phyloP scores from a whole-genome alignment of 1,140 invertebrate species.

The Polypedilum pembai region DNA sequence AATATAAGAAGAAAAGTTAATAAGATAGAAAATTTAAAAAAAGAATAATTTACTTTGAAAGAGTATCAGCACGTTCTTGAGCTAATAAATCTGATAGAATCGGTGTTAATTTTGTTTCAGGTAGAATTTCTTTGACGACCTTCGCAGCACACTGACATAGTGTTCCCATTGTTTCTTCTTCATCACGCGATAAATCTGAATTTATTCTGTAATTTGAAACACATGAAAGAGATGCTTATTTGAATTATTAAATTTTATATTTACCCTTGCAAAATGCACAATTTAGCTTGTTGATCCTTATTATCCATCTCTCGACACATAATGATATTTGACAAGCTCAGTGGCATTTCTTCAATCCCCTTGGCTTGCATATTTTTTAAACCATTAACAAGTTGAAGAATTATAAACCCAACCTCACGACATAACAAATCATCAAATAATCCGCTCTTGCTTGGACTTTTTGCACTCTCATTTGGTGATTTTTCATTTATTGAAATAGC shows the following conservation, averaged over 20 bases:
- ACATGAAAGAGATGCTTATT: slow-evolving; percentile 9
- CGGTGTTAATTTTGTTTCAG: slow-evolving; percentile 55
- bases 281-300: slow-evolving; percentile 50
- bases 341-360: slow-evolving; percentile 67
- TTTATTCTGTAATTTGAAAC: slow-evolving; percentile 46
- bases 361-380: slow-evolving; percentile 75
- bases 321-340: slow-evolving; percentile 50
- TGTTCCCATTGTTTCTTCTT: slow-evolving; percentile 56
- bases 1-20: slow-evolving; percentile 27
- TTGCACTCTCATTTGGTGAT: neutral
- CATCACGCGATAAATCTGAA: slow-evolving; percentile 49
- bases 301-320: slow-evolving; percentile 49
- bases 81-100: slow-evolving; percentile 60
- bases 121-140: slow-evolving; percentile 57
- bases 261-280: slow-evolving; percentile 69
- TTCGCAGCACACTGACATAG: slow-evolving; percentile 70
- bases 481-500: slow-evolving; percentile 32
- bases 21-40: neutral
- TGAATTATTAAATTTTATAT: slow-evolving; percentile 30
- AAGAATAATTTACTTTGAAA: slow-evolving; percentile 49
- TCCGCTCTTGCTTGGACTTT: slow-evolving; percentile 12
- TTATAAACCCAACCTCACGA: slow-evolving; percentile 57
- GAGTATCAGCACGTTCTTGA: slow-evolving; percentile 62
- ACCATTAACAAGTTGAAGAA: slow-evolving; percentile 71
- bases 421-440: slow-evolving; percentile 42